Percentiles rank a stretch among this genome's conserved stretches.
Conservation (phyloP, 2,888 invertebrate genomes). For the Pinctada fucata region DNA sequence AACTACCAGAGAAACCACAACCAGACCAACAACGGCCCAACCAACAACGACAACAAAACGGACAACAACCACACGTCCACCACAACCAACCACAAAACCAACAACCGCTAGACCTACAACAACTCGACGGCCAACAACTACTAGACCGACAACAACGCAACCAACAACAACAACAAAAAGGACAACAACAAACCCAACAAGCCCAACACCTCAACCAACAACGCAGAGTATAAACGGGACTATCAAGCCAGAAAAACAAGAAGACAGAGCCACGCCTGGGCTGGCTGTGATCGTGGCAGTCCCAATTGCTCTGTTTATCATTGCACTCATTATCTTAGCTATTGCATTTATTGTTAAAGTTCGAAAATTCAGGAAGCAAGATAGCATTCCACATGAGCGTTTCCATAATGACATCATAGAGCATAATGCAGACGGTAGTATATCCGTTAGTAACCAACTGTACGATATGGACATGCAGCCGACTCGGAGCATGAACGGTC, state of each 20-base stretch:
- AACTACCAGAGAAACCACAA: slow-evolving; percentile 14
- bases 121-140: slow-evolving; percentile 17
- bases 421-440: slow-evolving; percentile 57
- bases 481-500: slow-evolving; percentile 37
- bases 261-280: slow-evolving; percentile 22
- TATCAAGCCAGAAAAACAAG: slow-evolving; percentile 20
- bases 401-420: slow-evolving; percentile 63
- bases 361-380: slow-evolving; percentile 41
- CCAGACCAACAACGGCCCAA: slow-evolving; percentile 27
- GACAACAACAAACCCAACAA: slow-evolving; percentile 16
- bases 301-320: slow-evolving; percentile 46
- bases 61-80: slow-evolving; percentile 28
- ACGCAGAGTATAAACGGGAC: slow-evolving; percentile 23
- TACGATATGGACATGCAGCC: slow-evolving; percentile 56
- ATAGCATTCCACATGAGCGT: slow-evolving; percentile 55
- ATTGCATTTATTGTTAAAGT: slow-evolving; percentile 42
- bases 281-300: slow-evolving; percentile 44
- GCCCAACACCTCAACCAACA: background rate
- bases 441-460: slow-evolving; percentile 62
- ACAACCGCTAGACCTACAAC: slow-evolving; percentile 24
- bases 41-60: slow-evolving; percentile 23
- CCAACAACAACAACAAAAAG: slow-evolving; percentile 20
- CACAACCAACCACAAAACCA: slow-evolving; percentile 26
- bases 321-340: slow-evolving; percentile 45
- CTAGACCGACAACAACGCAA: slow-evolving; percentile 25